Base-by-base conservation (phyloP, 1,140 invertebrate species). In the Hestina assimilis region DNA sequence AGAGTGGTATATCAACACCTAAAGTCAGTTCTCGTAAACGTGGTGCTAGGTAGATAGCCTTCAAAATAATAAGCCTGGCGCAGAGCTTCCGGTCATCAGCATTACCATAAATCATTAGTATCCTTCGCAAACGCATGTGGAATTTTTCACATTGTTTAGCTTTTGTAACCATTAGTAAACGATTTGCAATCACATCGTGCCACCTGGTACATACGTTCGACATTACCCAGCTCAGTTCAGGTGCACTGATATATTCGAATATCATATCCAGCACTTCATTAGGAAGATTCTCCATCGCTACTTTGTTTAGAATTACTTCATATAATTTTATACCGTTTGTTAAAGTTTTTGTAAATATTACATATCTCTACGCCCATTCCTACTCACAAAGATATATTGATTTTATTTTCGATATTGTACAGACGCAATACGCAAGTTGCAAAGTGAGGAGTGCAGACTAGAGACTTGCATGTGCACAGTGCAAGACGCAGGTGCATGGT, bases 241-340 rank as follows among this genome's bases (percentile, higher is more conserved):
- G 50, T 0, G 54, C 24, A 0, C 57, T 48, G n/a, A 79, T 24
- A 7, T 21, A 46, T 9, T 62, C 41, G 15, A 75, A 65, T 6
- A 79, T 67, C 43, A 66, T 68, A 24, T 62, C 31, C 5, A 75
- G 21, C 14, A 79, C 40, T 43, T 75, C 72, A 21, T 79, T 67
- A 1, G 72, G 75, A 2, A 79, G 33, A 5, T 14, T 21, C 15
- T 75, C 63, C 60, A 75, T 75, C 2, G 11, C 20, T 8, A 20
- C 6, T 15, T 14, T 8, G 8, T 3, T 28, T 9, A 9, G n/a
- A 24, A n/a, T 19, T 21, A 23, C 19, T 26, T 38, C 21, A 35
- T 40, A 19, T 41, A 17, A 24, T 21, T 40, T 40, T 40, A 20
- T 35, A 26, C 3, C 15, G 33, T 38, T 38, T 38, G 19, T n/a